Percentiles rank a stretch among this genome's conserved stretches.
These are phyloP conservation scores for Trematocara nigrifrons DNA, from an alignment of 2,113 vertebrate species.

Conservation along the genomic window DNA sequence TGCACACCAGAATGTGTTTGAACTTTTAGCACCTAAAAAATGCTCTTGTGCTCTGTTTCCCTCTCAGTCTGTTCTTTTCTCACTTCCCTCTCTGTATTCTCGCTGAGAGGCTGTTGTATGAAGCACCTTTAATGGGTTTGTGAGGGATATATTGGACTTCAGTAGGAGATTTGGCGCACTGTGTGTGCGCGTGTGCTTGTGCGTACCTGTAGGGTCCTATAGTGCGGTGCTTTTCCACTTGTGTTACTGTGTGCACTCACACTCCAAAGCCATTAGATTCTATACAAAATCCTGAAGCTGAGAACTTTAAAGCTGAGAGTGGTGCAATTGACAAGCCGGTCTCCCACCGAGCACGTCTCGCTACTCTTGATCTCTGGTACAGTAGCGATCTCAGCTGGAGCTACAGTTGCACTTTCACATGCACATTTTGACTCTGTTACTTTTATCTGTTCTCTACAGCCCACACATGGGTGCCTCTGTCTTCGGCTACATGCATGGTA, in stretches of 20 bases:
- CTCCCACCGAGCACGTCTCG: slow-evolving; percentile 45
- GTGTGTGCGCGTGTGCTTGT: slow-evolving; percentile 23
- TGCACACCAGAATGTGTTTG: slow-evolving; percentile 16
- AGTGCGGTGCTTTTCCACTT: slow-evolving; percentile 54
- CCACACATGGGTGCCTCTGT: slow-evolving; percentile 26
- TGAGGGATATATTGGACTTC: slow-evolving; percentile 59
- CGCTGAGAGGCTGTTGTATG: slow-evolving; percentile 64
- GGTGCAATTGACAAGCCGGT: slow-evolving; percentile 52
- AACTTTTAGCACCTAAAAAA: slow-evolving; percentile 33
- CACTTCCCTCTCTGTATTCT: slow-evolving; percentile 40
- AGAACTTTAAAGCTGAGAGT: slow-evolving; percentile 61
- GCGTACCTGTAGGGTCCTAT: slow-evolving; percentile 44
- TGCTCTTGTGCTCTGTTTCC: slow-evolving; percentile 18
- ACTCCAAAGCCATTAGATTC: slow-evolving; percentile 71
- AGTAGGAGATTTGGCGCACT: slow-evolving; percentile 49
- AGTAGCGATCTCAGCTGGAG: slow-evolving; percentile 28
- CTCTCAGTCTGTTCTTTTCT: slow-evolving; percentile 34
- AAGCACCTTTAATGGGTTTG: slow-evolving; percentile 65
- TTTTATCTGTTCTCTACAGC: slow-evolving; percentile 41
- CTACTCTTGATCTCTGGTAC: slow-evolving; percentile 46
- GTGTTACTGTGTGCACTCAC: slow-evolving; percentile 56
- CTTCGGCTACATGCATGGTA: background rate
- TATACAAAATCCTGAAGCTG: slow-evolving; percentile 58
- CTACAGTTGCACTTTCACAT: slow-evolving; percentile 45
- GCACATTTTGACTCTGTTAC: slow-evolving; percentile 35